phyloP scores from a whole-genome alignment of 1,140 invertebrate genomes.

The Stegodyphus dumicola region DNA sequence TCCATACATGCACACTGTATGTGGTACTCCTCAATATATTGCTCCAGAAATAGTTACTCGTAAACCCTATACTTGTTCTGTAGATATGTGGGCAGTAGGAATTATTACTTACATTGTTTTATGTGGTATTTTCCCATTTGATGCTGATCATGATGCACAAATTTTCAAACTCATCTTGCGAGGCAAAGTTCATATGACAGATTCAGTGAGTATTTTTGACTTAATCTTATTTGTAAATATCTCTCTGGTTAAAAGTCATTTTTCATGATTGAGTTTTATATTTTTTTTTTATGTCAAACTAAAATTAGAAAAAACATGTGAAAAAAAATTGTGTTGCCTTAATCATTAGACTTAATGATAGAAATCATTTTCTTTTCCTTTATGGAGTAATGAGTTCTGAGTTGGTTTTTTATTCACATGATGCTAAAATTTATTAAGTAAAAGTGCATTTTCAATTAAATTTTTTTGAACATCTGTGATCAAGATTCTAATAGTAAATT shows the following conservation, averaged over 20 bases:
- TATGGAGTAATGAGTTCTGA: too few species aligned
- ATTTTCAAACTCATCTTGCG: constrained; percentile 59
- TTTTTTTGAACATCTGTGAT: too few species aligned
- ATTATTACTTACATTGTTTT: constrained; percentile 89
- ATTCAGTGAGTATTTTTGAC: constrained; percentile 28
- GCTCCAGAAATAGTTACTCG: constrained; percentile 87
- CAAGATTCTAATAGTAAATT: too few species aligned
- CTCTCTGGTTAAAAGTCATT: background rate
- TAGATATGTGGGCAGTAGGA: constrained; percentile 92
- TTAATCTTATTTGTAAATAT: background rate
- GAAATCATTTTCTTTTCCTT: too few species aligned
- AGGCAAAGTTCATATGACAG: constrained; percentile 21
- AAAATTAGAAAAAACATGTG: too few species aligned
- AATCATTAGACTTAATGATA: too few species aligned
- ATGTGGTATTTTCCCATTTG: constrained; percentile 69
- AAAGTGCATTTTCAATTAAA: too few species aligned
- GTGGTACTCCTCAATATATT: constrained; percentile 80
- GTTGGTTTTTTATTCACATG: too few species aligned
- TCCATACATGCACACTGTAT: constrained; percentile 80
- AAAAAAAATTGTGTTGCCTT: too few species aligned
- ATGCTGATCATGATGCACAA: constrained; percentile 79
- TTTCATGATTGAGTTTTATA: background rate
- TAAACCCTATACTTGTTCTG: constrained; percentile 84
- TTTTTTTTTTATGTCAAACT: background rate
- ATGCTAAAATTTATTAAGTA: too few species aligned